A percentile compares a stretch with the other conserved stretches of the same genome.
Conservation (phyloP, 1,140 invertebrate genomes). For the Dysdera silvatica region DNA sequence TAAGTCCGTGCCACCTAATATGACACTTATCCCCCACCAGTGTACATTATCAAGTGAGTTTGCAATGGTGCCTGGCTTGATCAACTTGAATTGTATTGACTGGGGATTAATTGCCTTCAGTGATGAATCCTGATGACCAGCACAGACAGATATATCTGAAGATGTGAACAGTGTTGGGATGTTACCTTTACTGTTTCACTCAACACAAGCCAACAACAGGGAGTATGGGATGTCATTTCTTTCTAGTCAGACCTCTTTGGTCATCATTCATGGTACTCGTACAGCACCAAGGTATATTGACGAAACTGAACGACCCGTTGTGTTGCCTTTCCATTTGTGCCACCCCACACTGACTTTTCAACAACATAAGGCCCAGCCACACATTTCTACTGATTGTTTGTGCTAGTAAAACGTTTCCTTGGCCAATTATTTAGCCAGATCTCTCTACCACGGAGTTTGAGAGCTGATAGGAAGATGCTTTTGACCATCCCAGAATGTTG, state of each 20-base stretch:
- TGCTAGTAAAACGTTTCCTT: not conserved
- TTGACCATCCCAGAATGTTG: too few species aligned
- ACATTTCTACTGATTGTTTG: slow-evolving; percentile 8
- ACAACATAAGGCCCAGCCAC: not conserved
- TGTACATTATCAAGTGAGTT: not conserved
- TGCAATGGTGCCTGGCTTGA: not conserved
- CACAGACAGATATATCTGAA: not conserved
- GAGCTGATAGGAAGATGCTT: too few species aligned
- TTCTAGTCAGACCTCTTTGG: slow-evolving; percentile 2
- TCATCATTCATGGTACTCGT: not conserved
- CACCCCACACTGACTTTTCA: not conserved
- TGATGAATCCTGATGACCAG: not conserved
- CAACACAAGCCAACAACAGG: not conserved
- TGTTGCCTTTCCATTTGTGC: not conserved
- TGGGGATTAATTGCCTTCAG: not conserved
- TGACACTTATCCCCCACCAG: not conserved
- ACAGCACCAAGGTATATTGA: not conserved
- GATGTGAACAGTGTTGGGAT: slow-evolving; percentile 5
- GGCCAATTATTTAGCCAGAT: not conserved
- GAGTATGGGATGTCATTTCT: not conserved
- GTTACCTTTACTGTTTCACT: not conserved
- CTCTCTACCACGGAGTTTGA: not conserved
- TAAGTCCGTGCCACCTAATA: not conserved
- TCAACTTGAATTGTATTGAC: not conserved
- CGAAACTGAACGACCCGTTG: not conserved